Percentiles rank a stretch among this genome's conserved stretches.
Conservation (phyloP, 92 coral and sea anemone species). For the Porites divaricata region DNA sequence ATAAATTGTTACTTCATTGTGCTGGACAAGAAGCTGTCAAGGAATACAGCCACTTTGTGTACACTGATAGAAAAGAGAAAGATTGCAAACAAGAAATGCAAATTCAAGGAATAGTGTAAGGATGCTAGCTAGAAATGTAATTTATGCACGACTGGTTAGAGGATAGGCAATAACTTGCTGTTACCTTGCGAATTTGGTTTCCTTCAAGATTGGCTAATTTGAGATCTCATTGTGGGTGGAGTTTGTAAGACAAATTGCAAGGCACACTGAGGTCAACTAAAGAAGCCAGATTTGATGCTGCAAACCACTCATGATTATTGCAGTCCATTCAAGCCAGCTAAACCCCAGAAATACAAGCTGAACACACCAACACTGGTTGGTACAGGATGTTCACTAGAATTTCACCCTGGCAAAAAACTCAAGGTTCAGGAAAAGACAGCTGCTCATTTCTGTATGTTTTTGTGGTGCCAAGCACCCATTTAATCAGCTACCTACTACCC, state of each 20-base stretch:
- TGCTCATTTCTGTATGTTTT: slow-evolving; percentile 48
- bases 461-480: slow-evolving; percentile 71
- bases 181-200: slow-evolving; percentile 60
- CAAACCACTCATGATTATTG: slow-evolving; percentile 64
- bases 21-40: slow-evolving; percentile 62
- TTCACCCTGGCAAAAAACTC: not conserved
- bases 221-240: slow-evolving; percentile 73
- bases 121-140: slow-evolving; percentile 57
- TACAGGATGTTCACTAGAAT: not conserved
- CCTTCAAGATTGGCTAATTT: slow-evolving; percentile 16
- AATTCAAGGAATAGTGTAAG: slow-evolving; percentile 55
- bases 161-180: slow-evolving; percentile 58
- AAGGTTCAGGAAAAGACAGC: slow-evolving; percentile 12
- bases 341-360: slow-evolving; percentile 57
- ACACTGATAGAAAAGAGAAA: slow-evolving; percentile 27
- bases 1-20: slow-evolving; percentile 63
- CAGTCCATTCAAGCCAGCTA: slow-evolving; percentile 66
- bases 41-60: slow-evolving; percentile 61
- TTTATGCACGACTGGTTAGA: slow-evolving; percentile 57
- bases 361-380: not conserved
- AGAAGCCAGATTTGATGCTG: slow-evolving; percentile 69
- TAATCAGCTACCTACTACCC: slow-evolving; percentile 45
- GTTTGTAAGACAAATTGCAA: slow-evolving; percentile 47
- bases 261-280: slow-evolving; percentile 63
- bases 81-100: slow-evolving; percentile 45